These are phyloP conservation scores for Huso huso DNA, from an alignment of 2,797 vertebrate species.

Conservation along the genomic window DNA sequence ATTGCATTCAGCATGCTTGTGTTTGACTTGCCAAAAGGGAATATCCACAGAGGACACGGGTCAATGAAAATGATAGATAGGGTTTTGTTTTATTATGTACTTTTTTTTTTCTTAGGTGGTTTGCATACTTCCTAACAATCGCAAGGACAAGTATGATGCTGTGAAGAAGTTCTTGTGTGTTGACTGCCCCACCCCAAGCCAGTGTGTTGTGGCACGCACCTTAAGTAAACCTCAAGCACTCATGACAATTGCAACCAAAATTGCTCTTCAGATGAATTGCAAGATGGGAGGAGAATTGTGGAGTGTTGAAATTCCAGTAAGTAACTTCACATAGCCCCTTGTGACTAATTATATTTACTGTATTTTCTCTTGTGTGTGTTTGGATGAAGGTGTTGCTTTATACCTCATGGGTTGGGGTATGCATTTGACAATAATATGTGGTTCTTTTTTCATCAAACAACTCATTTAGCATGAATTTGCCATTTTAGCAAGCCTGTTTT, in stretches of 20 bases:
- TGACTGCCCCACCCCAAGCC: slow-evolving; percentile 84
- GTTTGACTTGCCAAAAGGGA: too few relatives aligned
- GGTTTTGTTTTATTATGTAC: not conserved
- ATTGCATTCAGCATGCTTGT: too few relatives aligned
- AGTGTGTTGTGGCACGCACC: slow-evolving; percentile 82
- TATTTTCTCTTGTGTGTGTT: too few relatives aligned
- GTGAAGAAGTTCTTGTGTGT: slow-evolving; percentile 89
- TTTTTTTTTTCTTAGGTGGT: slow-evolving; percentile 65
- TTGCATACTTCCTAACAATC: slow-evolving; percentile 74
- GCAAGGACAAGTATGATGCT: slow-evolving; percentile 84
- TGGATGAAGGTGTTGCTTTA: too few relatives aligned
- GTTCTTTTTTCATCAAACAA: not conserved
- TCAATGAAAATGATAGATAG: not conserved
- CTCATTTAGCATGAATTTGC: too few relatives aligned
- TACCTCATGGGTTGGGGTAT: not conserved
- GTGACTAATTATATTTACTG: not conserved
- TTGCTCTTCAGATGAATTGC: slow-evolving; percentile 87
- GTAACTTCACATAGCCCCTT: slow-evolving; percentile 19
- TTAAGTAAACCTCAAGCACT: slow-evolving; percentile 68
- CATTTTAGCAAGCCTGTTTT: too few relatives aligned
- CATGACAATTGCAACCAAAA: slow-evolving; percentile 86
- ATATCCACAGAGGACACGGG: too few relatives aligned
- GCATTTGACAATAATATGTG: not conserved
- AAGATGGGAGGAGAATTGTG: slow-evolving; percentile 97
- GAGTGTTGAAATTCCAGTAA: slow-evolving; percentile 87